Evolutionary conservation across 2,888 invertebrate species (phyloP).

Genomic region (Salpingus planirostris): DNA sequence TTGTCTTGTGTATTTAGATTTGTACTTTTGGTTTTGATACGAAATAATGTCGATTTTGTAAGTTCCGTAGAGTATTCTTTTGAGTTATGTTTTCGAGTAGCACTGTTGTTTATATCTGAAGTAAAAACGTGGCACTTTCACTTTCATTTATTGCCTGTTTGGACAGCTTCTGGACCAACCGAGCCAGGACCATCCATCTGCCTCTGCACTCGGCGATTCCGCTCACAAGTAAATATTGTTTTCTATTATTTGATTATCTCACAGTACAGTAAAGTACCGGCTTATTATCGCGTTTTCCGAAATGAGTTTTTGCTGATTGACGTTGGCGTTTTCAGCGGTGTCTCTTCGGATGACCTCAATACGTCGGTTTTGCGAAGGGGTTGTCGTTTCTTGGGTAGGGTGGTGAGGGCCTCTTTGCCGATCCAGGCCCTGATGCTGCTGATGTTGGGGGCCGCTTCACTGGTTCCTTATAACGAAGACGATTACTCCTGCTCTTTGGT

Average conservation of each 20-base stretch:
- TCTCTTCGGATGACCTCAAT: conserved; percentile 40
- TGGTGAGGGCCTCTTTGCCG: conserved; percentile 84
- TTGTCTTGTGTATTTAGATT: too few species aligned
- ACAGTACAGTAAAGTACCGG: neutral
- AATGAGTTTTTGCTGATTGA: neutral
- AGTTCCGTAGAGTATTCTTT: conserved; percentile 19
- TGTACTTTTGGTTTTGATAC: too few species aligned
- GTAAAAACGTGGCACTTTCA: conserved; percentile 35
- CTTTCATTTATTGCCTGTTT: conserved; percentile 50
- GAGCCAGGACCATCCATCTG: conserved; percentile 47
- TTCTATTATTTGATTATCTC: conserved; percentile 22
- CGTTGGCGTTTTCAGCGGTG: conserved; percentile 25
- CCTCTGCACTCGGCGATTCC: conserved; percentile 47
- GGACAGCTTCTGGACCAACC: conserved; percentile 63
- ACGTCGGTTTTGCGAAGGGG: conserved; percentile 63
- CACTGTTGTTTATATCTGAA: too few species aligned
- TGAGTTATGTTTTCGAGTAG: conserved; percentile 30
- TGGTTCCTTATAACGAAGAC: conserved; percentile 82
- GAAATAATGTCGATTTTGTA: too few species aligned
- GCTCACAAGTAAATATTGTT: conserved; percentile 55
- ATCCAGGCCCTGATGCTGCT: conserved; percentile 91
- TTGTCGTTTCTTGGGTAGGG: conserved; percentile 79
- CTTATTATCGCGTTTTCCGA: neutral
- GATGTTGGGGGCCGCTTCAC: conserved; percentile 84
- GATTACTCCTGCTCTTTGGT: conserved; percentile 79